Conservation (phyloP, 2,888 invertebrate species). For the Salticus scenicus region DNA sequence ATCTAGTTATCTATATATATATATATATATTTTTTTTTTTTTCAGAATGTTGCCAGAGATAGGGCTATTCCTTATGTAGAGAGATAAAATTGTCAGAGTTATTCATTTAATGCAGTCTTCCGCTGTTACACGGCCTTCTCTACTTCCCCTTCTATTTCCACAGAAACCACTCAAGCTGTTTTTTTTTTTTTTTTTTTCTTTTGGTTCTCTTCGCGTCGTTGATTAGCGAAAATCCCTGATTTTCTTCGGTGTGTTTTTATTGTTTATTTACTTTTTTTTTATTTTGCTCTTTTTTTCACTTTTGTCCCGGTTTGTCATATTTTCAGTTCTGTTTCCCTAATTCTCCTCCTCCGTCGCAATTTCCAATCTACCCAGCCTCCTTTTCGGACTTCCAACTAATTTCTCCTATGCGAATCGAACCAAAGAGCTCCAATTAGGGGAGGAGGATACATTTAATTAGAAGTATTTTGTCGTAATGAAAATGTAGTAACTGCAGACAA, state of each 20-base stretch:
- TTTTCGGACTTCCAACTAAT: slow-evolving; percentile 54
- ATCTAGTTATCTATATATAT: too few species aligned
- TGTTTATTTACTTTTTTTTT: slow-evolving; percentile 48
- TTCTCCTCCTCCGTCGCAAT: slow-evolving; percentile 1
- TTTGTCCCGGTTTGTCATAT: slow-evolving; percentile 59
- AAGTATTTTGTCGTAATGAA: slow-evolving; percentile 67
- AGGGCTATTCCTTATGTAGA: too few species aligned
- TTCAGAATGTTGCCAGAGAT: too few species aligned
- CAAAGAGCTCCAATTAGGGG: slow-evolving; percentile 61
- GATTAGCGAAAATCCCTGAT: slow-evolving; percentile 70
- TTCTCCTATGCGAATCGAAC: slow-evolving; percentile 66
- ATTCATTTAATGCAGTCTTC: too few species aligned
- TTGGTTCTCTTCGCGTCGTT: slow-evolving; percentile 49
- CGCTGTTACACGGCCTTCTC: slow-evolving; percentile 26
- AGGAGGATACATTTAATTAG: slow-evolving; percentile 68
- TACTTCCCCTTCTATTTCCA: slow-evolving; percentile 31
- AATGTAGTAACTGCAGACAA: slow-evolving; percentile 61
- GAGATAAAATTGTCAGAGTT: too few species aligned
- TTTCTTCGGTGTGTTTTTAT: slow-evolving; percentile 63
- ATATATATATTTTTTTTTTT: too few species aligned
- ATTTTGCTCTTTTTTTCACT: slow-evolving; percentile 26
- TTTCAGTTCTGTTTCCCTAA: slow-evolving; percentile 39
- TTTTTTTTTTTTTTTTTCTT: slow-evolving; percentile 31
- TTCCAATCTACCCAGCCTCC: slow-evolving; percentile 1
- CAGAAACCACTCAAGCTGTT: slow-evolving; percentile 39